Evolutionary conservation across 2,797 vertebrate genomes (phyloP), one percentile per base, ranked within the genome.

Genomic region (Bradypodion pumilum): DNA sequence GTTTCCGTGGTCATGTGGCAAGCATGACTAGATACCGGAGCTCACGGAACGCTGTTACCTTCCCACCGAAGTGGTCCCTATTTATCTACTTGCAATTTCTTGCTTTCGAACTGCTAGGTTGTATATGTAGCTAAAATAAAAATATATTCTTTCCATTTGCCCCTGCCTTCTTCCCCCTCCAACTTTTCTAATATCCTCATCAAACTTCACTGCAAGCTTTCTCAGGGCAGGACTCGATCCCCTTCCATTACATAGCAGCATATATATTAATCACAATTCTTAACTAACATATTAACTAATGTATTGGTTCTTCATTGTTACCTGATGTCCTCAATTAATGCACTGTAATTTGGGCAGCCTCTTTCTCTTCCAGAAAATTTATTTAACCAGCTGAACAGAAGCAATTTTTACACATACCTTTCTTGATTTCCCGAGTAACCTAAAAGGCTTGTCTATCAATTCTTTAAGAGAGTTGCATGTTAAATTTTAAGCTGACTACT

Each of bases 361-460:
- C 63, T 85, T 10, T 88, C 74, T 74, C 65, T 78, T 66, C 46
- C 73, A 85, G 74, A 76, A 32, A 78, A 49, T 49, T 12, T 19
- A 62, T n/a, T 62, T 69, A 44, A 60, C n/a, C 46, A 87, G 19
- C 1, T 0, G 0, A 74, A 76, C 74, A 62, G 27, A 46, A 13
- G 73, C 40, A 52, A 9, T 32, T 5, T 44, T 72, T 46, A 56
- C 69, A 56, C 85, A 60, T 49, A 87, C 78, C 72, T 73, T 78
- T 73, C 62, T 23, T 81, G 66, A 80, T 78, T 52, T 23, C 0
- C 0, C 84, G 65, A 74, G 5, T 82, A 74, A 84, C 81, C 62
- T 19, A 40, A 0, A 75, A 75, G 49, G 68, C 56, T 8, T 32
- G 68, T 74, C 82, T 49, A 1, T 0, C 37, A 5, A 35, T 76